Evolutionary conservation across 2,113 vertebrate species (phyloP), one percentile per base, ranked within the genome.

Genomic region (Spea bombifrons): DNA sequence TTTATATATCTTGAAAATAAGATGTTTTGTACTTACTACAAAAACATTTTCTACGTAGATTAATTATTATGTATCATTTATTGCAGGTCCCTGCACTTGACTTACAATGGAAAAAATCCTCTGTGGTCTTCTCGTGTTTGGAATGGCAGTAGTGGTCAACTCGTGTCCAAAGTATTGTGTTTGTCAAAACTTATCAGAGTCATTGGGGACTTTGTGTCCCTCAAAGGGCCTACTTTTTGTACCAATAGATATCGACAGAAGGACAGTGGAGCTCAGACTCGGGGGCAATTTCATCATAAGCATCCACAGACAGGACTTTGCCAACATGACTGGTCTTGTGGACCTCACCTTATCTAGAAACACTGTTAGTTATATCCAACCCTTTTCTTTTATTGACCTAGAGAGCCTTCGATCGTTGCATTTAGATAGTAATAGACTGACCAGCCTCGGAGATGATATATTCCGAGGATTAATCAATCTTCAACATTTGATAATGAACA

Each of bases 91-190:
- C 82, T 78, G 78, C 83, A 87, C 82, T 76, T 93, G 92, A 95
- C 91, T 88, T 94, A 98, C 91, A 92, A 99, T 99, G 97, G 97
- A 97, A 95, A 96, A 94, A 90, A 91, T 96, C 93, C 90, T 98
- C 90, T 93, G 92, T 82, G 86, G 94, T 88, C 91, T 98, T 91
- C 91, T 99, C 90, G 90, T 97, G 73, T 92, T 99, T 93, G 96
- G 95, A 95, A 95, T 94, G 86, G 91, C 94, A 82, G 91, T 91
- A 17, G 92, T 90, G 85, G 95, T 93, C 82, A 93, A 92, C 0
- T 95, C 95, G 86, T 99, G 97, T 90, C 97, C 97, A 84, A 98
- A 98, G 91, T 98, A 99, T 59, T 99, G 97, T 70, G 94, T 97
- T 84, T 99, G 97, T 86, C 97, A 99, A 90, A 99, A 99, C 88